A percentile compares a stretch with the other conserved stretches of the same genome.
phyloP scores from a whole-genome alignment of 2,797 vertebrate species.

The Enteromius paludinosus region DNA sequence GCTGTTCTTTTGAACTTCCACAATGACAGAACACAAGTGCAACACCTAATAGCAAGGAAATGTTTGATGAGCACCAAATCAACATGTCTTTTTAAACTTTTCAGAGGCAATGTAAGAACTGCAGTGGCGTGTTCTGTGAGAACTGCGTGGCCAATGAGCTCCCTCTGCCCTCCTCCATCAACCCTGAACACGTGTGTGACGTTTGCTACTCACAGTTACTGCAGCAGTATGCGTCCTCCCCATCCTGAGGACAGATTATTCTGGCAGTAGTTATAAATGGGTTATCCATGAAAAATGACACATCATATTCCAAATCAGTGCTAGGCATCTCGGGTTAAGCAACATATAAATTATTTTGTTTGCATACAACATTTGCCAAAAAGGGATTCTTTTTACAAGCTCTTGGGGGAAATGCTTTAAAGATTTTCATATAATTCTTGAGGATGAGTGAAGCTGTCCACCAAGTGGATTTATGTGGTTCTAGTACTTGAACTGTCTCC shows the following conservation, averaged over 20 bases:
- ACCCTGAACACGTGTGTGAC: constrained; percentile 85
- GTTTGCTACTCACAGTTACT: constrained; percentile 83
- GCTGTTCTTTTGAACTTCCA: neutral
- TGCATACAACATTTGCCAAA: constrained; percentile 37
- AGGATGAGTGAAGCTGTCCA: constrained; percentile 62
- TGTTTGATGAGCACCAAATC: neutral
- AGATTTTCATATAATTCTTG: constrained; percentile 50
- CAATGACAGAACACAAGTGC: neutral
- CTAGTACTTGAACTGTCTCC: constrained; percentile 42
- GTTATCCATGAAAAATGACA: neutral
- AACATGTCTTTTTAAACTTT: neutral
- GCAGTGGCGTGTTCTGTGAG: constrained; percentile 84
- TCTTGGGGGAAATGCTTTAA: constrained; percentile 39
- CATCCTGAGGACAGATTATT: constrained; percentile 73
- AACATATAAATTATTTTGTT: neutral
- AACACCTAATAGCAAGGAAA: neutral
- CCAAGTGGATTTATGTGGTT: constrained; percentile 67
- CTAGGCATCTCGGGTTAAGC: neutral
- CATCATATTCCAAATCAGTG: constrained; percentile 19
- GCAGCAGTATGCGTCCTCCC: constrained; percentile 85
- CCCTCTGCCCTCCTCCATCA: constrained; percentile 91
- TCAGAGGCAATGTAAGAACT: constrained; percentile 89
- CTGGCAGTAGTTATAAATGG: neutral
- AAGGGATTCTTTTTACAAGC: constrained; percentile 47
- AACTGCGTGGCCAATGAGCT: constrained; percentile 83